Conservation (phyloP, 2,797 vertebrate species). For the Chrosomus eos region DNA sequence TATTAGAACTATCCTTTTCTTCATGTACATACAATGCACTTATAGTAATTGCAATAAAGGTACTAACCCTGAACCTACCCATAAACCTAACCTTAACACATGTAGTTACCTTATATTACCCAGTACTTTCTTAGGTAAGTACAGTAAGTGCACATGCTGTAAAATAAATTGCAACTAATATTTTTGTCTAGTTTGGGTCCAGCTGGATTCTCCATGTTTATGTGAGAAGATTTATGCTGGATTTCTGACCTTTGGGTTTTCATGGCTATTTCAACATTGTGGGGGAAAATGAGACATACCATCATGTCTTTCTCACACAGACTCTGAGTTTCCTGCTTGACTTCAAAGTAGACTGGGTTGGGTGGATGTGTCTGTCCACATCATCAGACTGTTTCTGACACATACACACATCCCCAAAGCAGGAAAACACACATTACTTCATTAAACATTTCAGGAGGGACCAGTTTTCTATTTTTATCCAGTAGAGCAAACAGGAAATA, state of each 20-base stretch:
- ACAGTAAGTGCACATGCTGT: too few species aligned
- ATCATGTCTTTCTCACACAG: background rate
- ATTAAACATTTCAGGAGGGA: background rate
- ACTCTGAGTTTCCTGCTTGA: background rate
- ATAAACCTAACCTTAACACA: too few species aligned
- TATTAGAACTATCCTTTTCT: too few species aligned
- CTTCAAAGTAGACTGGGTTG: background rate
- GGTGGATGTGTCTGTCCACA: background rate
- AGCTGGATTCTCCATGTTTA: background rate
- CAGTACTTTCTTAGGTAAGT: too few species aligned
- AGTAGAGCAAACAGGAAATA: constrained; percentile 21
- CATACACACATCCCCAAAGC: background rate
- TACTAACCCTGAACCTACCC: too few species aligned
- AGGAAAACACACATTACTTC: background rate
- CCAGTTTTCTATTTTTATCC: background rate
- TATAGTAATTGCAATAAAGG: too few species aligned
- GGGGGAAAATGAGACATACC: background rate
- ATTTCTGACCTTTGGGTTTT: background rate
- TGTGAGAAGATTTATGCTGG: background rate
- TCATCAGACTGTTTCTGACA: background rate
- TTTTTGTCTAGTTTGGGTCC: background rate
- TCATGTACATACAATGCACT: too few species aligned
- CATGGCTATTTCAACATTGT: background rate
- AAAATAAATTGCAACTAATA: background rate
- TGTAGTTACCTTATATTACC: too few species aligned